A percentile compares a stretch with the other conserved stretches of the same genome.
Conservation (phyloP, 2,113 vertebrate genomes). For the Eolophus roseicapilla region DNA sequence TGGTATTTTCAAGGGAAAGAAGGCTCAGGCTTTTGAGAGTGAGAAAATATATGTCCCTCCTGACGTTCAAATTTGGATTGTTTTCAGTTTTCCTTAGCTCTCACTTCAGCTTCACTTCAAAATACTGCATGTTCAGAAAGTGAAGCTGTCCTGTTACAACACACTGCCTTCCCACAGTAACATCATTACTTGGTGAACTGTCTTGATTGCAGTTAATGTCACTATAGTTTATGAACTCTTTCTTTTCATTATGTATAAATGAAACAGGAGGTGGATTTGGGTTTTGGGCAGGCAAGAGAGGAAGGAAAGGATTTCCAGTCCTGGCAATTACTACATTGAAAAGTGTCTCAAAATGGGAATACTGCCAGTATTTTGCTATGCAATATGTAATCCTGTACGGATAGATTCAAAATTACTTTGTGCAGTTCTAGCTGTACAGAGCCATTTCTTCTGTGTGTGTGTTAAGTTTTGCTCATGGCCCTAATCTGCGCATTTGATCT, state of each 20-base stretch:
- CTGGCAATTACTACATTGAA: background rate
- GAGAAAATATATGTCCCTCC: background rate
- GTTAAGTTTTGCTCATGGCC: background rate
- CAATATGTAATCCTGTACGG: background rate
- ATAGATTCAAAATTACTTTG: background rate
- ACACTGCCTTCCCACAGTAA: background rate
- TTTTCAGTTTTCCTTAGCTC: background rate
- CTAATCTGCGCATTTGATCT: background rate
- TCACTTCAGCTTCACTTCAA: background rate
- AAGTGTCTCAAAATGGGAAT: background rate
- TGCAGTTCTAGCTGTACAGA: background rate
- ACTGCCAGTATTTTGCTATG: background rate
- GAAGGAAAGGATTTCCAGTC: background rate
- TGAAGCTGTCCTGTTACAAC: background rate
- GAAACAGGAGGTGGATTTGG: background rate
- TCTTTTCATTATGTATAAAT: background rate
- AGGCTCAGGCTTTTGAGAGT: background rate
- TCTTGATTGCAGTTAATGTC: background rate
- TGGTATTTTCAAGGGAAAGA: background rate
- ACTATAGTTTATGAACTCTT: background rate
- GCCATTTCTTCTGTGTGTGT: background rate
- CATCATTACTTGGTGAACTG: background rate
- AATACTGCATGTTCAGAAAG: background rate
- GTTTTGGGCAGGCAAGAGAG: background rate
- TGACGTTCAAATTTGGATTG: background rate